A percentile compares a stretch with the other conserved stretches of the same genome.
Evolutionary conservation across 2,888 invertebrate species (phyloP).

Genomic region (Druceiella hillmani): DNA sequence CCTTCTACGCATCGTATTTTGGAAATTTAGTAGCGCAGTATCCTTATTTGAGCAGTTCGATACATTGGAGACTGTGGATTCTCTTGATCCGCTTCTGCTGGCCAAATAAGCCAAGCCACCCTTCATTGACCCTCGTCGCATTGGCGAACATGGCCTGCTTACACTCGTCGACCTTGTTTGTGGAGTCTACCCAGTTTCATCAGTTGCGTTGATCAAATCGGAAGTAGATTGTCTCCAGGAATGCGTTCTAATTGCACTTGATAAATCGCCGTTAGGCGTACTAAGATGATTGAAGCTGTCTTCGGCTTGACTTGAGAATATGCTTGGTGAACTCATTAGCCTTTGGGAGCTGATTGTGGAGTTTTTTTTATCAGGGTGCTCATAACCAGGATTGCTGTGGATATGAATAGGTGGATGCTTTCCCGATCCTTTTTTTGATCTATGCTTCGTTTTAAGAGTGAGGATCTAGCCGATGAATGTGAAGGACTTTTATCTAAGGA

Average conservation of each 20-base stretch:
- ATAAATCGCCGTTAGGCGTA: conserved; percentile 45
- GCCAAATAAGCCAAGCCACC: conserved; percentile 75
- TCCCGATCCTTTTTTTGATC: conserved; percentile 44
- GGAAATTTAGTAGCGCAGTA: conserved; percentile 75
- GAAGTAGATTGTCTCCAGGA: conserved; percentile 71
- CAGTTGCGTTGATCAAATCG: conserved; percentile 64
- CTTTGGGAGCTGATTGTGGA: conserved; percentile 45
- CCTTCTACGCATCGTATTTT: conserved; percentile 68
- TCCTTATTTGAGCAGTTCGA: conserved; percentile 65
- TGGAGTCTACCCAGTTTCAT: conserved; percentile 54
- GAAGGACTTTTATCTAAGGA: conserved; percentile 31
- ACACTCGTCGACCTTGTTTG: conserved; percentile 57
- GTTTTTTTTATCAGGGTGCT: conserved; percentile 47
- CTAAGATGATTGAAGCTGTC: conserved; percentile 41
- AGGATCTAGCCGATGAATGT: conserved; percentile 37
- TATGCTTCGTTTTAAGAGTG: conserved; percentile 44
- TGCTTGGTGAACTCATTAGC: conserved; percentile 43
- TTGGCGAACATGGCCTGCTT: conserved; percentile 59
- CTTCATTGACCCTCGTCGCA: conserved; percentile 63
- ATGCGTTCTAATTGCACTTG: conserved; percentile 37
- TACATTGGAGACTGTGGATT: conserved; percentile 62
- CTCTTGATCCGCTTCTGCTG: conserved; percentile 79
- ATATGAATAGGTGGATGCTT: conserved; percentile 54
- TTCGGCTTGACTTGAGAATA: conserved; percentile 47
- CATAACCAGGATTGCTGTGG: conserved; percentile 57